These are phyloP conservation scores for Parauchenoglanis punctatus DNA, from an alignment of 2,797 vertebrate genomes.

Conservation along the genomic window DNA sequence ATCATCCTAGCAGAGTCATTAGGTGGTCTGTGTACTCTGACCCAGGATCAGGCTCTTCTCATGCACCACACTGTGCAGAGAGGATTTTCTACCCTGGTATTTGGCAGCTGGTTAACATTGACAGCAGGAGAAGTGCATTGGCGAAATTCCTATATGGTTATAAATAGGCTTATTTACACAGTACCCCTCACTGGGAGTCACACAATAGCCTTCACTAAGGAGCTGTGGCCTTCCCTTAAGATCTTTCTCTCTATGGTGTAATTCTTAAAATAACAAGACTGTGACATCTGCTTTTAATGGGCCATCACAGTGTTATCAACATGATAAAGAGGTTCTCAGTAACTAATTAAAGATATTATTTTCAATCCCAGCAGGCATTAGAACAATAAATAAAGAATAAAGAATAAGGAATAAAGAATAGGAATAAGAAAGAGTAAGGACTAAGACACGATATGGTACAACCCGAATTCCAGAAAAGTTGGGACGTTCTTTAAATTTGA, in stretches of 20 bases:
- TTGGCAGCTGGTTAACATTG: conserved; percentile 41
- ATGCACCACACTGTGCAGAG: conserved; percentile 38
- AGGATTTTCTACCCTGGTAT: conserved; percentile 35
- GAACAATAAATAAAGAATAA: no score
- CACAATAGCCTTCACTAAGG: conserved; percentile 60
- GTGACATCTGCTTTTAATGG: conserved; percentile 2
- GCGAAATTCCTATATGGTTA: conserved; percentile 73
- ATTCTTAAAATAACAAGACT: conserved; percentile 8
- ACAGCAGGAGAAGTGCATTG: conserved; percentile 60
- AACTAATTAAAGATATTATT: not conserved
- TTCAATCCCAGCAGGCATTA: not conserved
- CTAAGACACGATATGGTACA: not conserved
- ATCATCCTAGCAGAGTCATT: conserved; percentile 28
- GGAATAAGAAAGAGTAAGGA: not conserved
- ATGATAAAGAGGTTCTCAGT: conserved; percentile 7
- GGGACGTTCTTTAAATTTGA: no score
- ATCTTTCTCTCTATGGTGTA: conserved; percentile 9
- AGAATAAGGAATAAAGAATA: not conserved
- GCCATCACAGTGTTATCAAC: not conserved
- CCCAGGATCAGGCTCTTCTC: conserved; percentile 54
- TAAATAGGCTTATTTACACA: conserved; percentile 71
- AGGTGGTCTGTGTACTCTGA: conserved; percentile 18
- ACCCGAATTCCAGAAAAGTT: no score
- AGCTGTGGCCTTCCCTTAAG: conserved; percentile 20
- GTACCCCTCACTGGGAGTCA: conserved; percentile 47